Percentiles rank a stretch among this genome's conserved stretches.
These are phyloP conservation scores for Perdita meconis DNA, from an alignment of 2,888 invertebrate genomes.

Conservation along the genomic window DNA sequence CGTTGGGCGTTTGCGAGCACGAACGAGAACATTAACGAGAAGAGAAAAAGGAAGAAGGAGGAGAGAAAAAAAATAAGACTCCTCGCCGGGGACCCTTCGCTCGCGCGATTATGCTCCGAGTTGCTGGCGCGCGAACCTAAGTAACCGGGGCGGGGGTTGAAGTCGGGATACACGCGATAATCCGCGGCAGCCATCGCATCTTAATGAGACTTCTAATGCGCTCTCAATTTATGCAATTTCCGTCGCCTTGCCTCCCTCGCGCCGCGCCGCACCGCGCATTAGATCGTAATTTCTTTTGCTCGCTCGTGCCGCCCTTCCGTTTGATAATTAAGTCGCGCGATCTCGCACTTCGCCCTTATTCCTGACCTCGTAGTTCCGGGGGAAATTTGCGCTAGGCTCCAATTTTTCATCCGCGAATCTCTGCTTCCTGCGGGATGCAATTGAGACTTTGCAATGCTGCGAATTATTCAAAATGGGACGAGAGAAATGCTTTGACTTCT, in stretches of 20 bases:
- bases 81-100: conserved; percentile 28
- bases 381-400: not conserved
- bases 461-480: too few relatives aligned
- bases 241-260: not conserved
- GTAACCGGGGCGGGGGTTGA: conserved; percentile 68
- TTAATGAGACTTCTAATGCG: conserved; percentile 45
- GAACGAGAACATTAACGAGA: conserved; percentile 61
- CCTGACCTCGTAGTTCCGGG: conserved; percentile 1
- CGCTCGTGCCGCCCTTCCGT: not conserved
- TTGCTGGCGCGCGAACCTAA: conserved; percentile 73
- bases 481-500: too few relatives aligned
- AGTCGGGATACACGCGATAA: conserved; percentile 51
- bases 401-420: too few relatives aligned
- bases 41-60: too few relatives aligned
- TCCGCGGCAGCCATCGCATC: conserved; percentile 35
- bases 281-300: conserved; percentile 7
- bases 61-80: conserved; percentile 52
- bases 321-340: conserved; percentile 33
- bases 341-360: conserved; percentile 8
- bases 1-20: conserved; percentile 26
- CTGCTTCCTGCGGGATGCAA: too few relatives aligned
- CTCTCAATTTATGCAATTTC: conserved; percentile 42
- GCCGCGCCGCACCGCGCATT: not conserved
- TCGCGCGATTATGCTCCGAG: conserved; percentile 77
- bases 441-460: too few relatives aligned